Evolutionary conservation across 2,797 vertebrate species (phyloP).

Genomic region (Squalus acanthias): DNA sequence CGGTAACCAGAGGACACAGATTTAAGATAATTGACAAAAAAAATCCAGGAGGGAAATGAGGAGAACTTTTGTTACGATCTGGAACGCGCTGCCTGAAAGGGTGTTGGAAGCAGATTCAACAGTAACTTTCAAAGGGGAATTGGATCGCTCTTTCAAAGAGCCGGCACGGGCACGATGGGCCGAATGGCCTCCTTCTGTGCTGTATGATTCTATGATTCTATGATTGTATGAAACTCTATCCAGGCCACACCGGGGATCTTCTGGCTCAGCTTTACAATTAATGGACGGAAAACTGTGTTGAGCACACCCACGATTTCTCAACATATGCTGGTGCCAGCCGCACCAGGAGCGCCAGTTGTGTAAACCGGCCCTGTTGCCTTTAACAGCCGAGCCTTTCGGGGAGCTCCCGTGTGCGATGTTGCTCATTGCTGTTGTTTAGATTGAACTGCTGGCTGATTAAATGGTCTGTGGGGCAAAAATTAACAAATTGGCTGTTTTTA

Average conservation of each 20-base stretch:
- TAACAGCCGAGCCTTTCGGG: background rate
- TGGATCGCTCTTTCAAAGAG: background rate
- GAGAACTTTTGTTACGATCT: background rate
- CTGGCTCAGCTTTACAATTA: background rate
- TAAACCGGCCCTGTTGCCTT: background rate
- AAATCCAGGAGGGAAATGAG: background rate
- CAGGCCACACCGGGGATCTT: background rate
- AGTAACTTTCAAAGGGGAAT: background rate
- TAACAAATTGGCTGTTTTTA: constrained; percentile 27
- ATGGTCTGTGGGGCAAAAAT: constrained; percentile 12
- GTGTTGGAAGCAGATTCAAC: too few relatives aligned
- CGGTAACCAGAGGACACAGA: background rate
- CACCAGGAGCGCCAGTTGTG: background rate
- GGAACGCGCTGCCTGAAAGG: background rate
- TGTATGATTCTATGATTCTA: background rate
- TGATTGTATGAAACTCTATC: too few relatives aligned
- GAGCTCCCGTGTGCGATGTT: background rate
- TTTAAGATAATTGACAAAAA: background rate
- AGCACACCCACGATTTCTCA: background rate
- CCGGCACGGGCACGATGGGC: background rate
- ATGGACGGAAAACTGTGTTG: background rate
- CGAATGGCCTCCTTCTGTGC: background rate
- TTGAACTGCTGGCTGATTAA: constrained; percentile 5
- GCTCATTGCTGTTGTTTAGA: background rate
- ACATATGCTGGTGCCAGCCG: background rate